Conservation (phyloP, 92 coral and sea anemone species). For the Bergia puertoricense region DNA sequence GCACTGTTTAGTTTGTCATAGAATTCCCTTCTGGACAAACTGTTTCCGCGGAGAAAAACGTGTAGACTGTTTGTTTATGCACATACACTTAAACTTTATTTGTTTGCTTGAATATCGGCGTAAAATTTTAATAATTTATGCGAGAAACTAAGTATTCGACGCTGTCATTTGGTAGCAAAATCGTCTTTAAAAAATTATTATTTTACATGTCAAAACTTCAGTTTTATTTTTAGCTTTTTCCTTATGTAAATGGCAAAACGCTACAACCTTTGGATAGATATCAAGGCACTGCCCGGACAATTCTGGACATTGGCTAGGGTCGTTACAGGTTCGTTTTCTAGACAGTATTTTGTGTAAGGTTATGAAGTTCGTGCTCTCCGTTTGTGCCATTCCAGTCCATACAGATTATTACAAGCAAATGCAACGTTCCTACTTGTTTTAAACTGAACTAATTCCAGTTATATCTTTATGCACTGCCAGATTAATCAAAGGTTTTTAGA, state of each 20-base stretch:
- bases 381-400: neutral
- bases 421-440: no score
- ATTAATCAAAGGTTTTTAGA: no score
- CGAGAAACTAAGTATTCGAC: neutral
- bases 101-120: neutral
- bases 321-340: neutral
- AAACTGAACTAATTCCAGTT: no score
- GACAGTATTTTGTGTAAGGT: neutral
- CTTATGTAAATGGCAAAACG: neutral
- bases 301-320: conserved; percentile 24
- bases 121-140: no score
- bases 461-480: no score
- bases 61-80: neutral
- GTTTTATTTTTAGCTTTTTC: neutral
- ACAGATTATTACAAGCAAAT: no score
- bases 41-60: neutral
- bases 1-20: neutral
- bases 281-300: conserved; percentile 19
- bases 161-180: neutral
- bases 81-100: neutral
- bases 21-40: neutral
- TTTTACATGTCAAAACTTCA: neutral
- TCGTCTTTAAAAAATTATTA: neutral
- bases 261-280: conserved; percentile 23
- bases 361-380: neutral